Evolutionary conservation across 2,888 invertebrate genomes (phyloP).

Genomic region (Macrophya annulata): DNA sequence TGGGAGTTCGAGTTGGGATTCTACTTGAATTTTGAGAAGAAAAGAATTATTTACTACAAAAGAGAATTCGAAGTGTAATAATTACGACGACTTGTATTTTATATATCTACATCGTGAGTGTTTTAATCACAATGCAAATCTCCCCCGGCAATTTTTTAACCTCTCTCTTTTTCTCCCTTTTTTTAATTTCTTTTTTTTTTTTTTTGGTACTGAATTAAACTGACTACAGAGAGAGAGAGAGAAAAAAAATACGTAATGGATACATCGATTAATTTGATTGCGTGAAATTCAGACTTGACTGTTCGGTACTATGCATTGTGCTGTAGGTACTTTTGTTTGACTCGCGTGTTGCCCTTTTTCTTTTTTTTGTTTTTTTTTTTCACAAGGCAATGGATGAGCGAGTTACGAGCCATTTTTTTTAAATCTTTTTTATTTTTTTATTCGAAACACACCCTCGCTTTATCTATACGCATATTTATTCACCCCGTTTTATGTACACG

Average conservation of each 20-base stretch:
- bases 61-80: background rate
- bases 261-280: slow-evolving; percentile 20
- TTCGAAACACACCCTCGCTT: background rate
- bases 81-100: background rate
- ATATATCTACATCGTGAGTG: background rate
- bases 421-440: background rate
- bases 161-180: background rate
- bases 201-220: background rate
- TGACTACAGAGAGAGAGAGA: background rate
- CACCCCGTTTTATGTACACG: slow-evolving; percentile 19
- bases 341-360: background rate
- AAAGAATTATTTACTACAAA: no score
- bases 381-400: background rate
- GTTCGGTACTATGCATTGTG: background rate
- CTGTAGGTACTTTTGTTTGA: background rate
- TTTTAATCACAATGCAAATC: slow-evolving; percentile 1
- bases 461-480: slow-evolving; percentile 19
- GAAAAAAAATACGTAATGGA: background rate
- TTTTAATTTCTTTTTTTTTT: background rate
- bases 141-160: background rate
- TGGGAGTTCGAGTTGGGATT: background rate
- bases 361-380: no score
- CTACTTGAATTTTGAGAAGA: background rate
- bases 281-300: background rate
- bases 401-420: slow-evolving; percentile 20